A percentile compares a stretch with the other conserved stretches of the same genome.
Conservation (phyloP, 2,113 vertebrate species). For the Xenotilapia leptura region DNA sequence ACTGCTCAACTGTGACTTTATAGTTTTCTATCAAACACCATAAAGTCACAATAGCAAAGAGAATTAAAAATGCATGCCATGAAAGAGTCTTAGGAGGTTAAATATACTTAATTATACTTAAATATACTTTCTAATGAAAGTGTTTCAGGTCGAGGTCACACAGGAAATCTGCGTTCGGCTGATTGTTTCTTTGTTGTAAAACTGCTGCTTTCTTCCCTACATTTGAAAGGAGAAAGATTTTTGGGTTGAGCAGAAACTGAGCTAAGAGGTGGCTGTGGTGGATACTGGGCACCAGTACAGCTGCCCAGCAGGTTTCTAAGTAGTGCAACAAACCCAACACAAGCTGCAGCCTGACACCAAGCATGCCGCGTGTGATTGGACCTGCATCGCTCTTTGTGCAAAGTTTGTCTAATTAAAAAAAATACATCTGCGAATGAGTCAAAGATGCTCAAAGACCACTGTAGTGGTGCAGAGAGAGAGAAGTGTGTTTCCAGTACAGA, state of each 20-base stretch:
- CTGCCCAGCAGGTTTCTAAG: not conserved
- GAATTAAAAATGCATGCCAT: not conserved
- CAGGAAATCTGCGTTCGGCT: not conserved
- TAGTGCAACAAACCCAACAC: not conserved
- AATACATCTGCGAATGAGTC: not conserved
- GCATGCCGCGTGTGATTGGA: not conserved
- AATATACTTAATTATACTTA: not conserved
- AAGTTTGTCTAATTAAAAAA: not conserved
- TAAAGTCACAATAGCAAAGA: not conserved
- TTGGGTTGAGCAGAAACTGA: not conserved
- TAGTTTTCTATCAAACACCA: not conserved
- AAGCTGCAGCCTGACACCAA: not conserved
- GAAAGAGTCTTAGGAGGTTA: not conserved
- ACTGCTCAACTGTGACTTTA: not conserved
- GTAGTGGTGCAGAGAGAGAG: not conserved
- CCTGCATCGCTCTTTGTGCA: not conserved
- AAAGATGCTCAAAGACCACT: not conserved
- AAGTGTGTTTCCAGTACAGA: not conserved
- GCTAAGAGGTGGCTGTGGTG: not conserved
- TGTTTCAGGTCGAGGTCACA: not conserved
- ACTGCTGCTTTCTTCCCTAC: not conserved
- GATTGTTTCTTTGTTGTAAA: not conserved
- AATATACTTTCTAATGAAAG: not conserved
- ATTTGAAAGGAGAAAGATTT: not conserved
- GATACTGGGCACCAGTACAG: not conserved